Percentiles rank a stretch among this genome's conserved stretches.
These are phyloP conservation scores for Heliconius himera DNA, from an alignment of 1,140 invertebrate genomes.

Conservation along the genomic window DNA sequence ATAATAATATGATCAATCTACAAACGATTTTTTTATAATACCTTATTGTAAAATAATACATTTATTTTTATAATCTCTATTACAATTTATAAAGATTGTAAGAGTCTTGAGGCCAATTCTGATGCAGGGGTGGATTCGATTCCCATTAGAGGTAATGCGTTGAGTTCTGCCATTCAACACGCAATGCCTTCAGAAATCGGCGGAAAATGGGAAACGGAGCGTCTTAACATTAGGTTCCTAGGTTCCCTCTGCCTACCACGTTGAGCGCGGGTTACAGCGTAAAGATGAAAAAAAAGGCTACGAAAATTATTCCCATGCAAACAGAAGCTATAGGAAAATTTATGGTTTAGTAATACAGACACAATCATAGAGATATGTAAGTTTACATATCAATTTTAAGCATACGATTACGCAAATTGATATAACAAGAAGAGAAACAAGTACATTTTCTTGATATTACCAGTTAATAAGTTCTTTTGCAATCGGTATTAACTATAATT, in stretches of 20 bases:
- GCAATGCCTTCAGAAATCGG: no score
- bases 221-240: no score
- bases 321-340: not conserved
- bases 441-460: slow-evolving; percentile 16
- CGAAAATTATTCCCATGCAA: not conserved
- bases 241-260: no score
- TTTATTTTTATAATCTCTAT: not conserved
- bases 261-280: no score
- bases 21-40: not conserved
- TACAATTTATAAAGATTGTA: not conserved
- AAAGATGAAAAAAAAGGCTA: not conserved
- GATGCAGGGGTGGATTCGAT: no score
- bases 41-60: no score
- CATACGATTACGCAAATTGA: slow-evolving; percentile 13
- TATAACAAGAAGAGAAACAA: slow-evolving; percentile 18
- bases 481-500: slow-evolving; percentile 45
- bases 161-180: no score
- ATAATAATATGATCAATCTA: not conserved
- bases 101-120: no score
- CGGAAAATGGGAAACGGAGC: no score
- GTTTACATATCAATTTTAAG: slow-evolving; percentile 16
- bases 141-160: no score
- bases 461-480: slow-evolving; percentile 35
- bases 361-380: slow-evolving; percentile 7
- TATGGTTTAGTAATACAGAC: not conserved